phyloP scores from a whole-genome alignment of 2,113 vertebrate species.

The Scatophagus argus region DNA sequence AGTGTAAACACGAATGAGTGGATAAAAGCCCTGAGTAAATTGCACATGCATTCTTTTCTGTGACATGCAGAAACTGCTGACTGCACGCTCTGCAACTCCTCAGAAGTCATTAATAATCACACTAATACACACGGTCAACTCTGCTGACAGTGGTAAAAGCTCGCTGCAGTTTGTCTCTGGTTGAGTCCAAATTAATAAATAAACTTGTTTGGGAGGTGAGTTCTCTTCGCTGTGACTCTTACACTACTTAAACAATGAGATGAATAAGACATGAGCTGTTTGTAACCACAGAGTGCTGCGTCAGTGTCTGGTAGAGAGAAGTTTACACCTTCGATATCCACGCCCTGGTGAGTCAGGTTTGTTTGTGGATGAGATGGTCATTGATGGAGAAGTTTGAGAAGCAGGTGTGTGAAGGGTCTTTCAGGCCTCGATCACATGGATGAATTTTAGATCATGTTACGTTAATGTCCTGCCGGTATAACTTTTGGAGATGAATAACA shows the following conservation, averaged over 20 bases:
- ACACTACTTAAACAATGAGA: background rate
- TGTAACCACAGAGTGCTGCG: background rate
- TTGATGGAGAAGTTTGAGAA: background rate
- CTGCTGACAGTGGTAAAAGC: constrained; percentile 14
- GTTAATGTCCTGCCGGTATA: background rate
- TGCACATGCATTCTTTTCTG: constrained; percentile 15
- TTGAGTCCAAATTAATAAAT: constrained; percentile 30
- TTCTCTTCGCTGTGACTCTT: background rate
- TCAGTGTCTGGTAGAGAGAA: background rate
- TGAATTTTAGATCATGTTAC: background rate
- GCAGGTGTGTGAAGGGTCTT: background rate
- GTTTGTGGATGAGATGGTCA: background rate
- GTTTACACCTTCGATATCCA: background rate
- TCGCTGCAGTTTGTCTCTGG: background rate
- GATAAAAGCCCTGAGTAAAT: constrained; percentile 36
- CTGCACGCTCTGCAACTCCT: constrained; percentile 21
- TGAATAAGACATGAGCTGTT: background rate
- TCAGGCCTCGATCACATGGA: background rate
- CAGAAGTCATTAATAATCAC: constrained; percentile 43
- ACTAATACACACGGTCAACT: background rate
- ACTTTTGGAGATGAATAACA: background rate
- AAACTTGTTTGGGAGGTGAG: background rate
- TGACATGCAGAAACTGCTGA: constrained; percentile 45
- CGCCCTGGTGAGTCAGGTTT: background rate
- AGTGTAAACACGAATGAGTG: constrained; percentile 30